Conservation (phyloP, 2,888 invertebrate species). For the Caenorhabditis sp. region DNA sequence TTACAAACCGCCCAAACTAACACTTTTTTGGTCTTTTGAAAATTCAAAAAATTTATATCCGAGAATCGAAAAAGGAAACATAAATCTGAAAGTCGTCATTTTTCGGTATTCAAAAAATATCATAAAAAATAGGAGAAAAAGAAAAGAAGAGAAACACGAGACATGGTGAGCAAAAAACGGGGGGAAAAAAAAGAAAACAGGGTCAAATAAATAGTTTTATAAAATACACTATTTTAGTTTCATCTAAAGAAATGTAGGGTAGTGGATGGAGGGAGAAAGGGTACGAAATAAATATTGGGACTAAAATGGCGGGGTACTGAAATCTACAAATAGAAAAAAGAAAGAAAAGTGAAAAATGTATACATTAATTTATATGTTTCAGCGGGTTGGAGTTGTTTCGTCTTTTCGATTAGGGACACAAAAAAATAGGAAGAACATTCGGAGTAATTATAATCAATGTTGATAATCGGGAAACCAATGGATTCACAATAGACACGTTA, state of each 20-base stretch:
- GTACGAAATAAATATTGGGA: background rate
- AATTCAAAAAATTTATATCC: background rate
- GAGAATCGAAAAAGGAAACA: background rate
- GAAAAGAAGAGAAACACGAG: background rate
- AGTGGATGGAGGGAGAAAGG: slow-evolving; percentile 1
- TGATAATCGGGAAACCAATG: background rate
- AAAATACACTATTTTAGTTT: slow-evolving; percentile 10
- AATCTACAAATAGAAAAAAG: background rate
- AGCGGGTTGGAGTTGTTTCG: background rate
- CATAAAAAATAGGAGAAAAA: background rate
- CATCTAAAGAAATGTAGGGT: background rate
- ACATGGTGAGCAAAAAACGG: slow-evolving; percentile 6
- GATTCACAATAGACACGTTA: background rate
- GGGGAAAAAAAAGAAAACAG: background rate
- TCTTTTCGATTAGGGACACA: background rate
- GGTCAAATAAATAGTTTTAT: background rate
- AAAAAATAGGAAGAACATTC: slow-evolving; percentile 2
- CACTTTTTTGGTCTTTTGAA: background rate
- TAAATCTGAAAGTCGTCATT: background rate
- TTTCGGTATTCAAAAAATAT: slow-evolving; percentile 15
- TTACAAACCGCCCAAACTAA: no score
- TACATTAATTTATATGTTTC: slow-evolving; percentile 2
- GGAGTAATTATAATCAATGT: background rate
- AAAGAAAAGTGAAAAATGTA: background rate
- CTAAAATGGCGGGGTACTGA: background rate